Percentiles rank a stretch among this genome's conserved stretches.
phyloP scores from a whole-genome alignment of 1,140 invertebrate genomes.

The Drosophila parvula region DNA sequence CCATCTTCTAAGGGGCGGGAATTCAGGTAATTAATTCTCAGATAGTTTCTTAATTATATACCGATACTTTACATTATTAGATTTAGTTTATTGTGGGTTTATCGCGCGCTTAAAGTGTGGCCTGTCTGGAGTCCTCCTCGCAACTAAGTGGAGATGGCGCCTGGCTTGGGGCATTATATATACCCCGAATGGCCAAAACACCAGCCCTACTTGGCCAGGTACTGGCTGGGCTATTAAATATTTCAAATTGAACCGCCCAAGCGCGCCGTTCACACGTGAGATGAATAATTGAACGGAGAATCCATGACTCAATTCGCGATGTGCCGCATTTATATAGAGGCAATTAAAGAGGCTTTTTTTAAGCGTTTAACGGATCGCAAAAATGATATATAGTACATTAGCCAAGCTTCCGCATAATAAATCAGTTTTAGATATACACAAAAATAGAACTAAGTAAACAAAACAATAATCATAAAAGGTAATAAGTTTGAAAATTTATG shows the following conservation, averaged over 20 bases:
- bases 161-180: not conserved
- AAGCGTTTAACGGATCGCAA: slow-evolving; percentile 11
- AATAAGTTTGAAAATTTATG: not conserved
- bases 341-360: slow-evolving; percentile 23
- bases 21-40: not conserved
- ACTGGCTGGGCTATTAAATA: slow-evolving; percentile 22
- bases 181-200: not conserved
- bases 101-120: not conserved
- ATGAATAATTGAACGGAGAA: slow-evolving; percentile 42
- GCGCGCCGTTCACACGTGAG: slow-evolving; percentile 47
- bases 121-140: not conserved
- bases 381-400: not conserved
- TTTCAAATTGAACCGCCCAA: slow-evolving; percentile 28
- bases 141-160: slow-evolving; percentile 9
- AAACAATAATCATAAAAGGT: not conserved
- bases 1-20: slow-evolving; percentile 84
- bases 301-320: slow-evolving; percentile 6
- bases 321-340: slow-evolving; percentile 16
- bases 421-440: not conserved
- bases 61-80: not conserved
- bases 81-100: not conserved
- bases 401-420: slow-evolving; percentile 20
- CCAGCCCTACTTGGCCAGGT: not conserved
- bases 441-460: not conserved
- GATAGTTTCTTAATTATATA: not conserved